Conservation (phyloP, 2,888 invertebrate species). For the Amiota mariae region DNA sequence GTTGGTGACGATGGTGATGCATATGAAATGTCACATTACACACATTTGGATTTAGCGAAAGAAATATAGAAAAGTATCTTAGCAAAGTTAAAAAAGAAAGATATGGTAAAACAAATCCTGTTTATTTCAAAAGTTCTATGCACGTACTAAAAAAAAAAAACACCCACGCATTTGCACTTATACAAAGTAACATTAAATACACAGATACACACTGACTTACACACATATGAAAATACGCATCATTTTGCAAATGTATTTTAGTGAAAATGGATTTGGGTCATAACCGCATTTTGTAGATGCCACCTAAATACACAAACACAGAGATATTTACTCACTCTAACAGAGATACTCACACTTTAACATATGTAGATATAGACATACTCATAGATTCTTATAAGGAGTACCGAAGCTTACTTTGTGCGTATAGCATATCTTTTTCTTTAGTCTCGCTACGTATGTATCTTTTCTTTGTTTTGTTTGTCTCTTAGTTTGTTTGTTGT, state of each 20-base stretch:
- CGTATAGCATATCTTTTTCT: neutral
- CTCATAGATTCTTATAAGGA: constrained; percentile 29
- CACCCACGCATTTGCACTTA: neutral
- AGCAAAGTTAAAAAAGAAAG: neutral
- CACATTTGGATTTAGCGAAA: neutral
- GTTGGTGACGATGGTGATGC: neutral
- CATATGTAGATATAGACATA: too few relatives aligned
- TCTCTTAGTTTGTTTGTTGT: neutral
- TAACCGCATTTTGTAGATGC: constrained; percentile 38
- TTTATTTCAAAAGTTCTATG: neutral
- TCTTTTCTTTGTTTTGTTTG: neutral
- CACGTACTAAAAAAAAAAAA: neutral
- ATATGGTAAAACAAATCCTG: neutral
- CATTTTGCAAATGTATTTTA: constrained; percentile 50
- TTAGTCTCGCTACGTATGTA: neutral
- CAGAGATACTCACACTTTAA: too few relatives aligned
- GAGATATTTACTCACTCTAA: neutral
- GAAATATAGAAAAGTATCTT: neutral
- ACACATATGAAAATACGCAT: too few relatives aligned
- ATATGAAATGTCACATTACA: constrained; percentile 10
- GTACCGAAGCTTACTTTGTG: neutral
- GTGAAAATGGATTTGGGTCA: constrained; percentile 61
- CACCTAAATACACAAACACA: constrained; percentile 31
- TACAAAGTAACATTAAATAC: neutral
- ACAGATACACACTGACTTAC: neutral